phyloP scores from a whole-genome alignment of 2,797 vertebrate genomes.

The Diplodus sargus region DNA sequence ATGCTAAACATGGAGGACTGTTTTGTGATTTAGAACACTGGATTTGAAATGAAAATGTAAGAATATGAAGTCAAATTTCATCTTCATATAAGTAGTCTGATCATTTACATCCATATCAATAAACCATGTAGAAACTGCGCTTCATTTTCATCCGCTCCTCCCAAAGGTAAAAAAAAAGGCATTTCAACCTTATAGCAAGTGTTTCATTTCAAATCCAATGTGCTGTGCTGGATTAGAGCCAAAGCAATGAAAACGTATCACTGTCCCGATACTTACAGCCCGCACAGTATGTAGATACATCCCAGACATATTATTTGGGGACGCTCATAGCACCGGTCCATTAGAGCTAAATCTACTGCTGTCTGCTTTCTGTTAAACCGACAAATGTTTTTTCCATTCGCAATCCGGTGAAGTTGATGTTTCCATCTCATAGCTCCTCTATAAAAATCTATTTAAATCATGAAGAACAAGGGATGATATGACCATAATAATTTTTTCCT shows the following conservation, averaged over 20 bases:
- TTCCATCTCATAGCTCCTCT: background rate
- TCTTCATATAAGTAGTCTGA: background rate
- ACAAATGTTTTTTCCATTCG: conserved; percentile 32
- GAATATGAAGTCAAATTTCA: background rate
- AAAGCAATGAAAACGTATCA: conserved; percentile 35
- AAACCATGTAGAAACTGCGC: background rate
- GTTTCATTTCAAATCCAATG: conserved; percentile 55
- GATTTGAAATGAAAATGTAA: background rate
- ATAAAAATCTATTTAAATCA: background rate
- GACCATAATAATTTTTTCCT: background rate
- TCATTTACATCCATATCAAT: conserved; percentile 15
- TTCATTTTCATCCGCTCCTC: background rate
- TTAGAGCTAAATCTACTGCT: conserved; percentile 31
- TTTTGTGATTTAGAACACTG: background rate
- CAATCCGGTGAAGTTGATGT: background rate
- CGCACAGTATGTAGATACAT: conserved; percentile 36
- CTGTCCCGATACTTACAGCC: conserved; percentile 35
- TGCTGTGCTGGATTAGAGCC: conserved; percentile 38
- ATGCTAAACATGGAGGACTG: background rate
- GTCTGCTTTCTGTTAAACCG: conserved; percentile 23
- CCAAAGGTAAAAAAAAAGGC: background rate
- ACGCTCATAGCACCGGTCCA: conserved; percentile 21
- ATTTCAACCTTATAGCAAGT: conserved; percentile 34
- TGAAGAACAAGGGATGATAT: background rate
- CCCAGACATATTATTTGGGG: conserved; percentile 36